A percentile compares a stretch with the other conserved stretches of the same genome.
Conservation (phyloP, 2,113 vertebrate genomes). For the Ovibos moschatus region DNA sequence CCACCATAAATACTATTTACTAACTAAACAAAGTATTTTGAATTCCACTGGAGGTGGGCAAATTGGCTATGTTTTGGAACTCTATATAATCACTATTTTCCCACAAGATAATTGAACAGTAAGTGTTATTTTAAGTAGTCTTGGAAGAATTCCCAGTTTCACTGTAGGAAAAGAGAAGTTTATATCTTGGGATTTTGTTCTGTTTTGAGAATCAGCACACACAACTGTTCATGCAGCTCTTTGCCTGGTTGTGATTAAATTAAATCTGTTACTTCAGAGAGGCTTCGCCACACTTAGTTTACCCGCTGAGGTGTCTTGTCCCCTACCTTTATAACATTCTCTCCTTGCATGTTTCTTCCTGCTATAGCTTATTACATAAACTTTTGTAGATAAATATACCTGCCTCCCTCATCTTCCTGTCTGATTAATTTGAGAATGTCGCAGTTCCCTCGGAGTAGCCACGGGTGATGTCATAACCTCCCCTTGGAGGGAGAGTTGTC, state of each 20-base stretch:
- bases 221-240: not conserved
- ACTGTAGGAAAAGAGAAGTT: conserved; percentile 9
- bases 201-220: not conserved
- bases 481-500: not conserved
- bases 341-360: not conserved
- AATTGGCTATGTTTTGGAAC: conserved; percentile 45
- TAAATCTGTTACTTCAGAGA: not conserved
- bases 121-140: conserved; percentile 52
- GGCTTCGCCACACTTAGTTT: not conserved
- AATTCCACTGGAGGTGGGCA: conserved; percentile 56
- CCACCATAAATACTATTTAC: conserved; percentile 44
- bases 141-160: conserved; percentile 63
- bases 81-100: conserved; percentile 60
- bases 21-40: conserved; percentile 37
- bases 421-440: not conserved
- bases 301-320: not conserved
- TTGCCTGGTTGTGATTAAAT: not conserved
- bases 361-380: not conserved
- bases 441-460: not conserved
- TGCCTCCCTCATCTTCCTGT: conserved; percentile 26
- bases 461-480: not conserved
- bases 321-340: not conserved
- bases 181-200: conserved; percentile 42
- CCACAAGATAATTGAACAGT: conserved; percentile 64
- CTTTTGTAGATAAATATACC: not conserved